A percentile compares a stretch with the other conserved stretches of the same genome.
Evolutionary conservation across 2,888 invertebrate species (phyloP).

Genomic region (Physocephala rufipes): DNA sequence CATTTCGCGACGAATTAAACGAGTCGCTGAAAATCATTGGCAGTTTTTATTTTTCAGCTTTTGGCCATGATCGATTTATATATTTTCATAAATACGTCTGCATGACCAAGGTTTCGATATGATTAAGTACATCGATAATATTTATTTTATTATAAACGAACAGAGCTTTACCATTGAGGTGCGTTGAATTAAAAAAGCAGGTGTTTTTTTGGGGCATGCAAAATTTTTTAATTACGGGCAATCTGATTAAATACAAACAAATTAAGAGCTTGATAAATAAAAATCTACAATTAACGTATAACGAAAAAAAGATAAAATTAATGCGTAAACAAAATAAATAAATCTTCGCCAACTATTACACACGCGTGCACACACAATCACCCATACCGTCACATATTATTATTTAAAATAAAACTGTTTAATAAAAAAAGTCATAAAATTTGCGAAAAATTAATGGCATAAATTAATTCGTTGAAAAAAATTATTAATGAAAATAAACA

Average conservation of each 20-base stretch:
- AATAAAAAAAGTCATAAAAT: too few species aligned
- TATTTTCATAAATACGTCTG: not conserved
- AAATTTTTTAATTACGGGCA: slow-evolving; percentile 45
- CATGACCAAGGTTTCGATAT: not conserved
- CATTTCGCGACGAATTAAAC: too few species aligned
- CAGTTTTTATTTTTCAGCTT: not conserved
- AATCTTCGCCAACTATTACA: not conserved
- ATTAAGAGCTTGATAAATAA: slow-evolving; percentile 62
- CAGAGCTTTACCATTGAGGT: not conserved
- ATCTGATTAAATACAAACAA: slow-evolving; percentile 60
- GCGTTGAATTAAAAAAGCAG: slow-evolving; percentile 1
- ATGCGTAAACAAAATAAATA: too few species aligned
- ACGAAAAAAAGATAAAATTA: not conserved
- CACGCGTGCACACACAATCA: not conserved
- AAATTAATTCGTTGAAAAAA: too few species aligned
- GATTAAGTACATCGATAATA: not conserved
- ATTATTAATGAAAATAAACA: too few species aligned
- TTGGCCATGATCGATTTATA: too few species aligned
- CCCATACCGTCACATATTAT: not conserved
- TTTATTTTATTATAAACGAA: slow-evolving; percentile 3
- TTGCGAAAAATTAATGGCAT: too few species aligned
- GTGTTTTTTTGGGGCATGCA: not conserved
- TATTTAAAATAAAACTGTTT: too few species aligned
- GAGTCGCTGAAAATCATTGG: too few species aligned
- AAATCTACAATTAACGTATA: slow-evolving; percentile 34